Base-by-base conservation (phyloP, 2,797 vertebrate genomes). In the Smutsia temminckii region DNA sequence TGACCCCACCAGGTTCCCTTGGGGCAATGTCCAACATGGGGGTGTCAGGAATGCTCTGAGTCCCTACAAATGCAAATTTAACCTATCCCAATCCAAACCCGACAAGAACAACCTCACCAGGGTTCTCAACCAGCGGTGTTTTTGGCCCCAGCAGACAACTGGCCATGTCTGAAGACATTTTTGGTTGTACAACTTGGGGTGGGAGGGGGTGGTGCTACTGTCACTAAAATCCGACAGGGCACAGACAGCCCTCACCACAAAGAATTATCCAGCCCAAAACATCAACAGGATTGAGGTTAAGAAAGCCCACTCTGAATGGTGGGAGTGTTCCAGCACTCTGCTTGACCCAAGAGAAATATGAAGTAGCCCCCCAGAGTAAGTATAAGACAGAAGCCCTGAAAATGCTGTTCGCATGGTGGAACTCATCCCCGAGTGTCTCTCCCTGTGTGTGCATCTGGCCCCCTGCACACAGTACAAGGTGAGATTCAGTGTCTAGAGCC, bases 261-360 rank as follows among this genome's bases (percentile, higher is more conserved):
- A 86, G 80, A 42, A 63, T 5, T 3, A 32, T 5, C 53, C 34
- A 14, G 27, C 29, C 61, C 55, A 9, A 16, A 27, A 16, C 27
- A 37, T 11, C 79, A 16, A 13, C 1, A 29, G 71, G 5, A 23
- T n/a, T 0, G 0, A 69, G 21, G 17, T 1, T 3, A 49, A 34
- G 66, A 42, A 72, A 34, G 7, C 20, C 42, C 17, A 29, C 55
- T 63, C 23, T 21, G 8, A 23, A 49, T 5, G 8, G 0, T 0
- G n/a, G 85, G 42, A 3, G 32, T 21, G 6, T 23, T 66, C 20
- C 80, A n/a, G 23, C 42, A 21, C 8, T n/a, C 51, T 66, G 8
- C 9, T 42, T 14, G 11, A 63, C 37, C 34, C 7, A 14, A 10
- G 57, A 89, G 32, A 77, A 64, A 40, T 9, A 13, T 14, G 42